Percentiles rank a stretch among this genome's conserved stretches.
Evolutionary conservation across 1,140 invertebrate species (phyloP).

Genomic region (Charaxes varanes): DNA sequence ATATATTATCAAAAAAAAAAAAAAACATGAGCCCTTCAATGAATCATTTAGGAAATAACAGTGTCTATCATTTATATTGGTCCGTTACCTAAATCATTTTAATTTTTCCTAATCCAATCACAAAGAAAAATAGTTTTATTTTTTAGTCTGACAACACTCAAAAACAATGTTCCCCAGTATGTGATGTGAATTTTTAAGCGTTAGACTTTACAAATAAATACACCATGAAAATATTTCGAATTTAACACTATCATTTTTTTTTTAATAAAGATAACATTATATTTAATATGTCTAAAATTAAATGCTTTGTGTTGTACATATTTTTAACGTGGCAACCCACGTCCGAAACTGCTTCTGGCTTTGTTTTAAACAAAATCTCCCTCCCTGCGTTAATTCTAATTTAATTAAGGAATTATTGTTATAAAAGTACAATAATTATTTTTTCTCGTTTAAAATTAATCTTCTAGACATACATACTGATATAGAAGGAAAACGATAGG

Average conservation of each 20-base stretch:
- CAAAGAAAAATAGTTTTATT: conserved; percentile 30
- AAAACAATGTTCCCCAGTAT: conserved; percentile 53
- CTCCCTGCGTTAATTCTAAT: conserved; percentile 57
- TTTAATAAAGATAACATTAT: conserved; percentile 65
- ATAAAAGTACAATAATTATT: conserved; percentile 62
- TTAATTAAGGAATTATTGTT: conserved; percentile 64
- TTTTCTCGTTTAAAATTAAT: conserved; percentile 60
- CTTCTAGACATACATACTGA: conserved; percentile 61
- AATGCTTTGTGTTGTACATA: conserved; percentile 72
- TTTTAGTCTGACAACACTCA: conserved; percentile 41
- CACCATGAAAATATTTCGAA: conserved; percentile 42
- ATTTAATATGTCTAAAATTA: conserved; percentile 72
- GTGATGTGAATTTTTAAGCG: conserved; percentile 62
- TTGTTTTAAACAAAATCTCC: conserved; percentile 37
- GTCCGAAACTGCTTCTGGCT: conserved; percentile 26
- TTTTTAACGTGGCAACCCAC: conserved; percentile 48
- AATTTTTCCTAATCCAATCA: conserved; percentile 32
- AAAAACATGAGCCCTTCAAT: conserved; percentile 40
- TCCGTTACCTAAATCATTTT: conserved; percentile 47
- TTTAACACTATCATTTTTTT: conserved; percentile 45
- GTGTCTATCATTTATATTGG: conserved; percentile 50
- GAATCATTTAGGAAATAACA: conserved; percentile 26
- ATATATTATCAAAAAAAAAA: conserved; percentile 56
- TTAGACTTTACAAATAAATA: conserved; percentile 57
- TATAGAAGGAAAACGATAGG: conserved; percentile 63